phyloP scores from a whole-genome alignment of 2,113 vertebrate species.

The Oceanodroma tethys region DNA sequence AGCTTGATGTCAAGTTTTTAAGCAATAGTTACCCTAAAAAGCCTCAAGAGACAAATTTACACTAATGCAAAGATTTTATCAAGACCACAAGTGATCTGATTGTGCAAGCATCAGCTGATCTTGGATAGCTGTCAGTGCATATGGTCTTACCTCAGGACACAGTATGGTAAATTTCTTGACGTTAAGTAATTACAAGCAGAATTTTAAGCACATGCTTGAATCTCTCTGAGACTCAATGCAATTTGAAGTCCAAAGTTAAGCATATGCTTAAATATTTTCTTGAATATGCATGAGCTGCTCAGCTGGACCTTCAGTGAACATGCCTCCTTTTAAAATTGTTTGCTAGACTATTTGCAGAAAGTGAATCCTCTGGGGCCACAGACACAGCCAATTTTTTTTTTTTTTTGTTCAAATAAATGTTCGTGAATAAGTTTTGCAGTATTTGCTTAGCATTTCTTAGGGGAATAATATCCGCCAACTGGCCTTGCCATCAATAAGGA shows the following conservation, averaged over 20 bases:
- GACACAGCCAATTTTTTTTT: neutral
- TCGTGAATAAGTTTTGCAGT: neutral
- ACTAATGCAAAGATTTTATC: neutral
- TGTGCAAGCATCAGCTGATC: neutral
- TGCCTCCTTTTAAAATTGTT: constrained; percentile 34
- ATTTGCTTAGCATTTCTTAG: constrained; percentile 6
- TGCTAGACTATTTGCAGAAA: constrained; percentile 30
- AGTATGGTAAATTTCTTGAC: neutral
- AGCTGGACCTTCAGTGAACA: neutral
- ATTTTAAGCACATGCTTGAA: constrained; percentile 22
- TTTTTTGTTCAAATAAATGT: neutral
- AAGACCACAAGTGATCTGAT: neutral
- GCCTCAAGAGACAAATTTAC: neutral
- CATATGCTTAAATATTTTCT: constrained; percentile 35
- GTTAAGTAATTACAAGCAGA: neutral
- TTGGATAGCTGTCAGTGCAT: neutral
- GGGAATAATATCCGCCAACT: constrained; percentile 8
- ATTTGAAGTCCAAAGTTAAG: constrained; percentile 46
- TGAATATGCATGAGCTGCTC: constrained; percentile 43
- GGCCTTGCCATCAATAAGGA: neutral
- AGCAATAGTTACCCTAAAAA: neutral
- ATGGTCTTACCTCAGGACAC: neutral
- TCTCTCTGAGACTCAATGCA: neutral
- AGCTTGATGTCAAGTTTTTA: neutral
- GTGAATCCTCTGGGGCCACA: neutral